Evolutionary conservation across 2,113 vertebrate species (phyloP).

Genomic region (Hippocampus mohnikei): DNA sequence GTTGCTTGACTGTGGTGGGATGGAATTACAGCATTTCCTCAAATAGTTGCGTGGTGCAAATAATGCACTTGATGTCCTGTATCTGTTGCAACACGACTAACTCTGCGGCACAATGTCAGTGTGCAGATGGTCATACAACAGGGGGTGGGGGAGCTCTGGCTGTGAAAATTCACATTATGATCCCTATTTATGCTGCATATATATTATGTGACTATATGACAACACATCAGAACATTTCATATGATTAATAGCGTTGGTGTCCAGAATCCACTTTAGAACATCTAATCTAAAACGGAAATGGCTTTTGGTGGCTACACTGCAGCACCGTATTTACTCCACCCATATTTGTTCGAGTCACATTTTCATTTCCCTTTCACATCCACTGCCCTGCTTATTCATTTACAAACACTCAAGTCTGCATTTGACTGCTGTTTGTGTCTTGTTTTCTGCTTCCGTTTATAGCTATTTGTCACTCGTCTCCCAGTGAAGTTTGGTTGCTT

Average conservation of each 20-base stretch:
- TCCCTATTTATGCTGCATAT: background rate
- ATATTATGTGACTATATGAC: background rate
- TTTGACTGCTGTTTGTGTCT: background rate
- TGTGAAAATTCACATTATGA: conserved; percentile 20
- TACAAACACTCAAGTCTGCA: background rate
- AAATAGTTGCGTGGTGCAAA: background rate
- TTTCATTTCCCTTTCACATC: background rate
- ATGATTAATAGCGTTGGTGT: background rate
- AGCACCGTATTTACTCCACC: background rate
- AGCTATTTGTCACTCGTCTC: background rate
- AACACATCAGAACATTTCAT: background rate
- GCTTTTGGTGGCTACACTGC: conserved; percentile 1
- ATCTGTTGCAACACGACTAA: conserved; percentile 13
- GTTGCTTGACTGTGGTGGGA: background rate
- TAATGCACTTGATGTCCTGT: background rate
- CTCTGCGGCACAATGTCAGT: background rate
- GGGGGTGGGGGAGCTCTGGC: conserved; percentile 1
- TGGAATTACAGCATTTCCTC: background rate
- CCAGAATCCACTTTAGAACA: background rate
- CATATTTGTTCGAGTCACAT: background rate
- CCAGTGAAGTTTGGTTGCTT: background rate
- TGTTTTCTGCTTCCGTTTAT: background rate
- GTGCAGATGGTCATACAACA: conserved; percentile 49
- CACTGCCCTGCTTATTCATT: background rate
- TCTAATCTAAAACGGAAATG: background rate